Evolutionary conservation across 92 coral and sea anemone genomes (phyloP).

Genomic region (Epizoanthus stellaris): DNA sequence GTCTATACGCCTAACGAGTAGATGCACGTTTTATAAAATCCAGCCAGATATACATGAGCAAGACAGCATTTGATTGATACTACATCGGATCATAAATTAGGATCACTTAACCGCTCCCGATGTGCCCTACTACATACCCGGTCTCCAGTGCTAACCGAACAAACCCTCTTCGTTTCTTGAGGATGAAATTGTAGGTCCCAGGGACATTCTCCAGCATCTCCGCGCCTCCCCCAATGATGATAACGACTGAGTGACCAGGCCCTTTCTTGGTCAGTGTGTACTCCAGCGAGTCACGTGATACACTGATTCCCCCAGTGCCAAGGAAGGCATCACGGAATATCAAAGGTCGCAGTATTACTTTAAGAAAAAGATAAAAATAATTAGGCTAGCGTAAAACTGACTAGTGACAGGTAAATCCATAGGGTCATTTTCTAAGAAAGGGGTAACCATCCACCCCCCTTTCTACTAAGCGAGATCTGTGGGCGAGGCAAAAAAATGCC

Average conservation of each 20-base stretch:
- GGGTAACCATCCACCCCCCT: too few species aligned
- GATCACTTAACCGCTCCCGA: too few species aligned
- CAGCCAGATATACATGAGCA: too few species aligned
- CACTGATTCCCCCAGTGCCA: conserved; percentile 84
- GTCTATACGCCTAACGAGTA: too few species aligned
- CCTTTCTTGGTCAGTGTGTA: conserved; percentile 77
- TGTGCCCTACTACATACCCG: conserved; percentile 57
- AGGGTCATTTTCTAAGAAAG: neutral
- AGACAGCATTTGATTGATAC: too few species aligned
- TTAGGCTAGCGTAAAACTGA: too few species aligned
- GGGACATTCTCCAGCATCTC: conserved; percentile 61
- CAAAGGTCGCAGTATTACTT: conserved; percentile 63
- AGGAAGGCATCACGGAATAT: conserved; percentile 79
- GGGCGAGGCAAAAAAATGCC: too few species aligned
- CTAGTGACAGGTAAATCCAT: too few species aligned
- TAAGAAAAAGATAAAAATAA: conserved; percentile 4
- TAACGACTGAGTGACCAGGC: conserved; percentile 86
- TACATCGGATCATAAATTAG: too few species aligned
- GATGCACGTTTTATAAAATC: too few species aligned
- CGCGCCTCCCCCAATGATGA: conserved; percentile 83
- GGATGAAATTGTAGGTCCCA: conserved; percentile 72
- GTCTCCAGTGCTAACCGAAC: conserved; percentile 84
- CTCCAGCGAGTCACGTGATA: conserved; percentile 74
- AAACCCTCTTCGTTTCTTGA: conserved; percentile 88
- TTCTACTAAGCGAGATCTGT: too few species aligned